Evolutionary conservation across 2,888 invertebrate species (phyloP).

Genomic region (Dicyrtoma fusca): DNA sequence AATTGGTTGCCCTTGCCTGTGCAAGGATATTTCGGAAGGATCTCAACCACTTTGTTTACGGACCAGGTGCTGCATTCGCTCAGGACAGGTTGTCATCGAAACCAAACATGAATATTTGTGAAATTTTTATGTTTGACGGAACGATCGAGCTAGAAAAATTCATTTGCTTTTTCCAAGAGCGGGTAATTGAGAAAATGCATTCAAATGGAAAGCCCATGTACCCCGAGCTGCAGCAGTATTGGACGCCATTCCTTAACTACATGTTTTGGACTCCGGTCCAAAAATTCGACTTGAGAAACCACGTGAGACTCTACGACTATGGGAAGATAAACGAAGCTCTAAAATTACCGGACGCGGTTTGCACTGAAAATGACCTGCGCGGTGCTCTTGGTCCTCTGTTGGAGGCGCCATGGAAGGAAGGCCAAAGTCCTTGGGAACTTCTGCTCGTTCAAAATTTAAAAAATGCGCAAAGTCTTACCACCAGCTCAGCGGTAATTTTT

Average conservation of each 20-base stretch:
- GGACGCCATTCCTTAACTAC: conserved; percentile 28
- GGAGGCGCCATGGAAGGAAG: background rate
- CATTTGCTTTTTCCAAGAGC: background rate
- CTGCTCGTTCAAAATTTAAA: background rate
- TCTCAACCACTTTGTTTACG: background rate
- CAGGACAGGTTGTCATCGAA: background rate
- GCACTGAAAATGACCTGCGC: background rate
- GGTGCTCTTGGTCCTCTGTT: background rate
- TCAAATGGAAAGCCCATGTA: background rate
- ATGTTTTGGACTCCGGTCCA: conserved; percentile 39
- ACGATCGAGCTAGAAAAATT: background rate
- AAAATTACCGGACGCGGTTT: background rate
- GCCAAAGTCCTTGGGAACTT: background rate
- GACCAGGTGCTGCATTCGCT: background rate
- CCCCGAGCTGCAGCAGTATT: conserved; percentile 40
- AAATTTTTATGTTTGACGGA: background rate
- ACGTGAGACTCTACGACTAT: conserved; percentile 17
- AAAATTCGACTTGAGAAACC: conserved; percentile 27
- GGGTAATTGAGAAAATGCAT: background rate
- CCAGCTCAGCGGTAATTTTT: background rate
- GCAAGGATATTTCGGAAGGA: background rate
- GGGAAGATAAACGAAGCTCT: no score
- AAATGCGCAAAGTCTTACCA: background rate
- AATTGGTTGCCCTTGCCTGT: no score
- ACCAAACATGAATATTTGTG: background rate